These are phyloP conservation scores for Serrognathus titanus DNA, from an alignment of 2,888 invertebrate species.

Conservation along the genomic window DNA sequence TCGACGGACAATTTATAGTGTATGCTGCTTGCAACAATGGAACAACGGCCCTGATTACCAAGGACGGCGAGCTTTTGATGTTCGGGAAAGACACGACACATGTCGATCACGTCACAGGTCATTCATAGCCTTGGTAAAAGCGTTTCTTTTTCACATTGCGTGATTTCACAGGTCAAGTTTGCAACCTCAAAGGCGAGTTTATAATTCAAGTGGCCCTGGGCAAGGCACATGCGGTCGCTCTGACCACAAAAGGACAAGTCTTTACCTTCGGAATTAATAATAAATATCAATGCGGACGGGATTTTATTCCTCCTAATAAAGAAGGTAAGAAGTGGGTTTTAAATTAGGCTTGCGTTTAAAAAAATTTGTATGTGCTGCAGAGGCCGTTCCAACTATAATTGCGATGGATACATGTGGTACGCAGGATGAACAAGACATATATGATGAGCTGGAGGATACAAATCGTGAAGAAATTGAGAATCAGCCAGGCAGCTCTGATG, in stretches of 20 bases:
- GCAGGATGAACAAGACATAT: slow-evolving; percentile 51
- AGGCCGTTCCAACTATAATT: slow-evolving; percentile 36
- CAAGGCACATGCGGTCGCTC: slow-evolving; percentile 91
- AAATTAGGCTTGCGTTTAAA: background rate
- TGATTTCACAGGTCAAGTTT: slow-evolving; percentile 37
- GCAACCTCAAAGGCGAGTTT: slow-evolving; percentile 45
- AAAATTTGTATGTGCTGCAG: slow-evolving; percentile 16
- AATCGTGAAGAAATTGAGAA: slow-evolving; percentile 55
- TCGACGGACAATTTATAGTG: slow-evolving; percentile 79
- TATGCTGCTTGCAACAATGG: slow-evolving; percentile 92
- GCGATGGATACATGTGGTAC: slow-evolving; percentile 59
- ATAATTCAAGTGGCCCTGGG: slow-evolving; percentile 75
- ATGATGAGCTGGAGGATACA: slow-evolving; percentile 54
- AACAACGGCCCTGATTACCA: slow-evolving; percentile 87
- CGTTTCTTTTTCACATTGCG: no score
- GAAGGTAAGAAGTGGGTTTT: slow-evolving; percentile 50
- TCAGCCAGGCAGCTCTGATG: slow-evolving; percentile 41
- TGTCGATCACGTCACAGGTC: slow-evolving; percentile 66
- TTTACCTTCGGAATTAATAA: slow-evolving; percentile 97
- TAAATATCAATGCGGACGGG: slow-evolving; percentile 94
- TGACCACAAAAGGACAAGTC: slow-evolving; percentile 84
- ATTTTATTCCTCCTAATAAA: slow-evolving; percentile 61
- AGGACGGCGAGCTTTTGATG: slow-evolving; percentile 86
- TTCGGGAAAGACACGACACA: slow-evolving; percentile 92
- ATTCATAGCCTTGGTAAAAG: background rate